Evolutionary conservation across 1,140 invertebrate genomes (phyloP), one percentile per base, ranked within the genome.

Genomic region (Propsilocerus akamusi): DNA sequence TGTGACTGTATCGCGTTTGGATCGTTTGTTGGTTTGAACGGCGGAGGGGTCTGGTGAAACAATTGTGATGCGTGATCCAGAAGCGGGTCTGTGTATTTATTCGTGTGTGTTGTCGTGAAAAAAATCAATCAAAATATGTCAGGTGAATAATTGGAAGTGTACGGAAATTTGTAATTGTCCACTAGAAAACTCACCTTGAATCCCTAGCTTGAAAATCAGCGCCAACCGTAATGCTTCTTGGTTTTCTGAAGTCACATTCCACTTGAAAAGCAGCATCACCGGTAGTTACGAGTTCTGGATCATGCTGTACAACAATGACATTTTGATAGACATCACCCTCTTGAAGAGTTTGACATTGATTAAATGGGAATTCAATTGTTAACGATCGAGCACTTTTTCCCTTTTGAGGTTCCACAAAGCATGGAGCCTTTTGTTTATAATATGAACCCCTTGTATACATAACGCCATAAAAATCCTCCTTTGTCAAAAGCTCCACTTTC

Each of bases 361-460:
- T 63, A 26, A 76, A 64, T 23, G 68, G 64, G 54, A 78, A 72
- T 51, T 66, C 68, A 59, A 78, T 68, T 25, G 68, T 68, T 49
- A 76, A 67, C 14, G 64, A 64, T 30, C 67, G 63, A 24, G 68
- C 50, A 46, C 37, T 47, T 46, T 32, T 25, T 12, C 57, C 57
- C 26, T 55, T 56, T 46, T 50, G 58, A 1, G 72, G 66, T 53
- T 77, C 69, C 10, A 75, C 55, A 54, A 74, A 77, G 53, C 75
- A 78, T 0, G 73, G 68, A 3, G 64, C 55, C 14, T 71, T 57
- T 54, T 69, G 68, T n/a, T 71, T 66, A 56, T 76, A 68, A 55
- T 74, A 77, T 51, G 68, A 76, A 14, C 74, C 74, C 48, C 72
- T 64, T 0, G 74, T 77, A 53, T 77, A 78, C 59, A 78, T 71